Evolutionary conservation across 2,797 vertebrate genomes (phyloP), one percentile per base, ranked within the genome.

Genomic region (Mormyrus proboscirostris): DNA sequence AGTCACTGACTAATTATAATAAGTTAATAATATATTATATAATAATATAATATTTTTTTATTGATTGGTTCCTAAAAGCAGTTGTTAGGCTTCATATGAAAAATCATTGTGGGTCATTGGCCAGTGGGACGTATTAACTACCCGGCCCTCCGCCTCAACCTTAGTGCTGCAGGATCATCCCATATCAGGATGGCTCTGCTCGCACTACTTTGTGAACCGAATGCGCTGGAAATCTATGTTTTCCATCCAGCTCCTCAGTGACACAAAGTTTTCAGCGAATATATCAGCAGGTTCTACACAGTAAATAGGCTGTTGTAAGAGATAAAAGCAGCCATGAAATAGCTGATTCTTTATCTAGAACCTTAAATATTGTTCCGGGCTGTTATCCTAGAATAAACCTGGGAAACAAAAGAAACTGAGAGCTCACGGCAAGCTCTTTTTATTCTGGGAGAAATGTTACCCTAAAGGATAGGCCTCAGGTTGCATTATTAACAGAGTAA

Each of bases 21-120:
- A 57, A 57, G 19, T 57, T n/a, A n/a, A 57, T 57, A 57, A 57
- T 57, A 16, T 57, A 57, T 57, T 57, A 57, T 57, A 57, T 57
- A 57, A 57, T 57, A 6, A 57, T 57, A n/a, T 22, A 38, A 95
- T 94, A 90, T 94, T 94, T 94, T 95, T 95, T 90, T 95, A 96
- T 96, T 95, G 96, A 96, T 95, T 91, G 93, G 90, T 89, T 93
- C 62, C 90, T 94, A 93, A 94, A 93, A 93, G 94, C 94, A 94
- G 94, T 94, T 93, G 95, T 95, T 95, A 93, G 94, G 90, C 93
- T 93, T 95, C 94, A 94, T 95, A 95, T 95, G 82, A 89, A 91
- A 90, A 51, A 62, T 65, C 41, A 69, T 79, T 85, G 88, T 85
- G 89, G 94, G 93, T 93, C 93, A 93, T 44, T n/a, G 92, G 89